Percentiles rank a stretch among this genome's conserved stretches.
These are phyloP conservation scores for Lymantria dispar DNA, from an alignment of 2,888 invertebrate genomes.

Conservation along the genomic window DNA sequence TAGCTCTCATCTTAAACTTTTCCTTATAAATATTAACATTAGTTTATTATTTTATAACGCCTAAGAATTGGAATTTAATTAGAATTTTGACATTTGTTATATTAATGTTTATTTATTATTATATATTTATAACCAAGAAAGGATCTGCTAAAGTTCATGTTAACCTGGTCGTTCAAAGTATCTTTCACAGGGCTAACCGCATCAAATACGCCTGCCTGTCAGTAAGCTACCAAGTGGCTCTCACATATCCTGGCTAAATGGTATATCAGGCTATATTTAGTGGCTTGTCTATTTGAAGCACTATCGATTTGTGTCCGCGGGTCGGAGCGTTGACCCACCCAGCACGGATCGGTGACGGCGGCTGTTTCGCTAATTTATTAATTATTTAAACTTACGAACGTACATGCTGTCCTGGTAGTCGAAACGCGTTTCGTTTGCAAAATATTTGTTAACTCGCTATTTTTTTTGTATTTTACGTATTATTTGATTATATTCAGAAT, in stretches of 20 bases:
- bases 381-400: conserved; percentile 66
- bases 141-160: too few relatives aligned
- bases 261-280: conserved; percentile 60
- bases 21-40: too few relatives aligned
- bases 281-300: conserved; percentile 76
- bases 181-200: neutral
- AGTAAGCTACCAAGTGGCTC: conserved; percentile 39
- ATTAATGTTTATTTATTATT: too few relatives aligned
- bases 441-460: neutral
- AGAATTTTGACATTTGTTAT: too few relatives aligned
- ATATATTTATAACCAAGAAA: too few relatives aligned
- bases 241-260: conserved; percentile 32
- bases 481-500: too few relatives aligned
- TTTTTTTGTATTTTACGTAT: too few relatives aligned
- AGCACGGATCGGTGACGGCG: conserved; percentile 50
- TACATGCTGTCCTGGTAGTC: conserved; percentile 44
- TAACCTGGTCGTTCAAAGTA: too few relatives aligned
- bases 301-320: conserved; percentile 75
- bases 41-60: too few relatives aligned
- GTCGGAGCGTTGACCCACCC: conserved; percentile 68
- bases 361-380: conserved; percentile 78
- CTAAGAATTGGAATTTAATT: too few relatives aligned
- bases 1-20: too few relatives aligned
- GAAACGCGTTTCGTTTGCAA: conserved; percentile 9
- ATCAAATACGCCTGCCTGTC: neutral